Evolutionary conservation across 1,140 invertebrate species (phyloP).

Genomic region (Harlomillsia oculata): DNA sequence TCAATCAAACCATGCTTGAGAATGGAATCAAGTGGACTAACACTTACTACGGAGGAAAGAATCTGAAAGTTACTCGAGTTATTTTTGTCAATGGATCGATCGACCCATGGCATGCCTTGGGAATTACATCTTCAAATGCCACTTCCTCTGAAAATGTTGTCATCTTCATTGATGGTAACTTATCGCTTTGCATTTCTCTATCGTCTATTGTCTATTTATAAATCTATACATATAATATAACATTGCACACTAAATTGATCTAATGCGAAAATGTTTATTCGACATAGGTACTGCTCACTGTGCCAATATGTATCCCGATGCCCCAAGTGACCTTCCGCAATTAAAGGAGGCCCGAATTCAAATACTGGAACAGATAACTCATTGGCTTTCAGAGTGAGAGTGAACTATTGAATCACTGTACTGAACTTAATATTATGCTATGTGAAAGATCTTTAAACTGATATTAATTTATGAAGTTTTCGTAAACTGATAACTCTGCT

Average conservation of each 20-base stretch:
- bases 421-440: no score
- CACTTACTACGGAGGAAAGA: conserved; percentile 63
- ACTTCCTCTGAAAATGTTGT: conserved; percentile 27
- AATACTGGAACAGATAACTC: conserved; percentile 46
- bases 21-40: conserved; percentile 60
- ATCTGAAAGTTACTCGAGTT: conserved; percentile 60
- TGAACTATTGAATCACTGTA: no score
- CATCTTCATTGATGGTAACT: conserved; percentile 33
- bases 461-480: no score
- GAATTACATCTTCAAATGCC: conserved; percentile 22
- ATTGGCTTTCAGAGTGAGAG: conserved; percentile 42
- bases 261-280: conserved; percentile 23
- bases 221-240: background rate
- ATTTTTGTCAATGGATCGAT: conserved; percentile 82
- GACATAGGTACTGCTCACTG: conserved; percentile 60
- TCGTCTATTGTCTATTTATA: background rate
- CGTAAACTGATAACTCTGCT: no score
- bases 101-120: conserved; percentile 79
- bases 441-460: no score
- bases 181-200: background rate
- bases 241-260: no score
- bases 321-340: conserved; percentile 44
- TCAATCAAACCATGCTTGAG: conserved; percentile 50
- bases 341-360: conserved; percentile 51
- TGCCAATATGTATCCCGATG: conserved; percentile 54